Evolutionary conservation across 2,888 invertebrate species (phyloP).

Genomic region (Allophyes oxyacanthae): DNA sequence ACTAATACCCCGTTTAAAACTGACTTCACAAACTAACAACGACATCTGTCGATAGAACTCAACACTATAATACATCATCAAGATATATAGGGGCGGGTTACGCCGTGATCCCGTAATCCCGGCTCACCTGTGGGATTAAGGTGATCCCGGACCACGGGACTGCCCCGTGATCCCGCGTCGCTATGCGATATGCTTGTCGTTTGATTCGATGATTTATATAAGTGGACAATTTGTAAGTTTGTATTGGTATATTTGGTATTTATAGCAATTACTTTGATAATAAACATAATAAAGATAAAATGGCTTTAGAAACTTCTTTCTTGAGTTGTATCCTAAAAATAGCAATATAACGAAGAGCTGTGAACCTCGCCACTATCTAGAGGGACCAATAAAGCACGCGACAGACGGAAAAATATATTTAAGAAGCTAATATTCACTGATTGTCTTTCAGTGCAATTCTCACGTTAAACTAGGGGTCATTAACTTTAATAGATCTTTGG

Average conservation of each 20-base stretch:
- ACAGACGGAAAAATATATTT: too few species aligned
- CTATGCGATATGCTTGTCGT: slow-evolving; percentile 52
- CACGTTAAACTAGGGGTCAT: slow-evolving; percentile 43
- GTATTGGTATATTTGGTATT: background rate
- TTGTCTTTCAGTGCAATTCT: slow-evolving; percentile 10
- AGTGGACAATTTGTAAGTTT: slow-evolving; percentile 6
- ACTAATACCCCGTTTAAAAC: slow-evolving; percentile 20
- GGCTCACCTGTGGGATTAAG: slow-evolving; percentile 80
- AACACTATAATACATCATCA: slow-evolving; percentile 77
- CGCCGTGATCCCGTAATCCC: slow-evolving; percentile 68
- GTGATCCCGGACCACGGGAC: slow-evolving; percentile 61
- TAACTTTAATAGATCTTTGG: slow-evolving; percentile 40
- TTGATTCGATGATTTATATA: slow-evolving; percentile 57
- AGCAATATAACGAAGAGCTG: too few species aligned
- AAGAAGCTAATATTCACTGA: too few species aligned
- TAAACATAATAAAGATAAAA: too few species aligned
- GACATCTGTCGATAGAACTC: slow-evolving; percentile 77
- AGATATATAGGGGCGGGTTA: slow-evolving; percentile 70
- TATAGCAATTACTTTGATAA: background rate
- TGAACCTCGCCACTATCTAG: too few species aligned
- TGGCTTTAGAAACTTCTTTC: too few species aligned
- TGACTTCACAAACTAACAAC: slow-evolving; percentile 47
- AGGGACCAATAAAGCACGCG: too few species aligned
- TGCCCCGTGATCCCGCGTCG: slow-evolving; percentile 59
- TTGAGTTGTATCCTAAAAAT: too few species aligned